Evolutionary conservation across 2,797 vertebrate species (phyloP).

Genomic region (Lithobates pipiens): DNA sequence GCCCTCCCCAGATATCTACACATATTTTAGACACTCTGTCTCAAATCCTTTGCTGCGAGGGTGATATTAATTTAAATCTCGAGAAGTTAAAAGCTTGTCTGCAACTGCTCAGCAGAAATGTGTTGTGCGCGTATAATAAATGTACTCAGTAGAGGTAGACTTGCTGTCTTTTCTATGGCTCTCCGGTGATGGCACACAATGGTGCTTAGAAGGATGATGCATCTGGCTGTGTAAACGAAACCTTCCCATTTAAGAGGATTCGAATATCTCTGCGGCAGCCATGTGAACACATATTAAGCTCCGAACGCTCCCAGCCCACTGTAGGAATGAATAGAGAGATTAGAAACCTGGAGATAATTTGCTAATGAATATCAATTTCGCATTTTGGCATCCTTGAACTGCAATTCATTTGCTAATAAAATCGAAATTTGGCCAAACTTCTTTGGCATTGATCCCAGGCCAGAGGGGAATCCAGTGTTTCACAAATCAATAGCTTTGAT

Average conservation of each 20-base stretch:
- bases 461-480: constrained; percentile 36
- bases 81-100: constrained; percentile 58
- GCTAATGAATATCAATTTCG: constrained; percentile 55
- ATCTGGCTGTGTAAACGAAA: constrained; percentile 67
- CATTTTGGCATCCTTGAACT: constrained; percentile 27
- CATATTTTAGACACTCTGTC: constrained; percentile 49
- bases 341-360: constrained; percentile 55
- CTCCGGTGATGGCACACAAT: constrained; percentile 69
- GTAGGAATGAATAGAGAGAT: constrained; percentile 46
- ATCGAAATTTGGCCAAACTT: constrained; percentile 30
- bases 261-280: constrained; percentile 54
- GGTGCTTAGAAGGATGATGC: constrained; percentile 70
- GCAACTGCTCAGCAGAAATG: constrained; percentile 50
- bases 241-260: constrained; percentile 46
- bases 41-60: constrained; percentile 50
- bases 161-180: constrained; percentile 63
- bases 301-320: constrained; percentile 23
- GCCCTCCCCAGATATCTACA: constrained; percentile 50
- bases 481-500: constrained; percentile 43
- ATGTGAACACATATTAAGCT: constrained; percentile 48
- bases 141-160: constrained; percentile 64
- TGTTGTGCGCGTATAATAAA: constrained; percentile 66
- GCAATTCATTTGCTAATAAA: constrained; percentile 53
- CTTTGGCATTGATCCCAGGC: constrained; percentile 35
- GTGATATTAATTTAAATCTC: constrained; percentile 57